These are phyloP conservation scores for Nasonia oneida DNA, from an alignment of 2,888 invertebrate species.

Conservation along the genomic window DNA sequence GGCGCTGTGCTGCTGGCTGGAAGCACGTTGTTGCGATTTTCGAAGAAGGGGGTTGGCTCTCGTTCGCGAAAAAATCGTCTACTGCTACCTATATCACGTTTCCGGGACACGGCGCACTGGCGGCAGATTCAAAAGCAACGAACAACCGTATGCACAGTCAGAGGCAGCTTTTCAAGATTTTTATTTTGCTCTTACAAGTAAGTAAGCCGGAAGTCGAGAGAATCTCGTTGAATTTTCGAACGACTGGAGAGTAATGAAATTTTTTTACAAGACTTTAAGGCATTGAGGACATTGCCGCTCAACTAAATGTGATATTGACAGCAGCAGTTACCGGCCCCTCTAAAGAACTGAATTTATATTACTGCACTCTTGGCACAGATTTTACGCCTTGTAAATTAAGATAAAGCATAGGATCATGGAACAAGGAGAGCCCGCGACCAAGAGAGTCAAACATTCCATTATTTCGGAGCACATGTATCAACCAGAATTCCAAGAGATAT, in stretches of 20 bases:
- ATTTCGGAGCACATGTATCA: conserved; percentile 71
- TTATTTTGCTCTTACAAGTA: conserved; percentile 20
- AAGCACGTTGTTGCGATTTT: conserved; percentile 41
- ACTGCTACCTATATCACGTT: conserved; percentile 56
- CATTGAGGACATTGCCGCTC: conserved; percentile 33
- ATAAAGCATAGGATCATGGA: conserved; percentile 62
- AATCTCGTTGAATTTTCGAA: neutral
- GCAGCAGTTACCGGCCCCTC: conserved; percentile 22
- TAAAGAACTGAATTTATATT: conserved; percentile 34
- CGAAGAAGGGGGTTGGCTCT: neutral
- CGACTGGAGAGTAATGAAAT: conserved; percentile 10
- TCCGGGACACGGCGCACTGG: conserved; percentile 53
- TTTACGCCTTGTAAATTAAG: neutral
- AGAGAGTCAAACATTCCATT: conserved; percentile 69
- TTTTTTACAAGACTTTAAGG: conserved; percentile 40
- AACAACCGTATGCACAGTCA: neutral
- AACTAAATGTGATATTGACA: conserved; percentile 54
- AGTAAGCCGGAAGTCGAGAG: conserved; percentile 32
- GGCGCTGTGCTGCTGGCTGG: neutral
- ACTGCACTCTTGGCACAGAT: conserved; percentile 1
- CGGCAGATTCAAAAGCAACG: conserved; percentile 47
- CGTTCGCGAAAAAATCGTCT: conserved; percentile 51
- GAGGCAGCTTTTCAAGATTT: neutral
- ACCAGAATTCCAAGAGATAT: conserved; percentile 65
- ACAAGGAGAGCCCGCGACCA: conserved; percentile 67